Conservation (phyloP, 2,797 vertebrate species). For the Neomorphus geoffroyi region DNA sequence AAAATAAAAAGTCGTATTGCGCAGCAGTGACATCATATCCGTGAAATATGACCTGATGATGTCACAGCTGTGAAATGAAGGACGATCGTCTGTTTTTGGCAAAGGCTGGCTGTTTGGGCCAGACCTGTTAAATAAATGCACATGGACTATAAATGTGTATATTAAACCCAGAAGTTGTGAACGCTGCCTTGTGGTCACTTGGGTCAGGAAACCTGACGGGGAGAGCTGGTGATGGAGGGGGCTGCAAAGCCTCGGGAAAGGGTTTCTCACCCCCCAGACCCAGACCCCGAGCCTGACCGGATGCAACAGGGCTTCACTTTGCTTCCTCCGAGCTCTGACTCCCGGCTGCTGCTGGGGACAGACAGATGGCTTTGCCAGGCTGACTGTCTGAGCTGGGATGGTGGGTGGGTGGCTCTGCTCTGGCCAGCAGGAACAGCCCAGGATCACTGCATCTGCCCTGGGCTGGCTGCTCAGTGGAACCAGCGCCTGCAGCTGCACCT, state of each 20-base stretch:
- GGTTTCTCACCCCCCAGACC: neutral
- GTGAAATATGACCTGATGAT: conserved; percentile 67
- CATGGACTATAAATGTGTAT: conserved; percentile 21
- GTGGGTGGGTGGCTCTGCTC: accelerated
- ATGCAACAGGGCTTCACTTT: neutral
- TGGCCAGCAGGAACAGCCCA: neutral
- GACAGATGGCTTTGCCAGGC: neutral
- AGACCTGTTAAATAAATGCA: conserved; percentile 64
- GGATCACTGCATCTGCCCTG: accelerated
- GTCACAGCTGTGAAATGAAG: conserved; percentile 67
- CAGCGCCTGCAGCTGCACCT: accelerated
- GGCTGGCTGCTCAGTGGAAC: neutral
- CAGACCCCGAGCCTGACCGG: accelerated
- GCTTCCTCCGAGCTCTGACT: accelerated
- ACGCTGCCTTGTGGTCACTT: neutral
- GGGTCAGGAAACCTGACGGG: neutral
- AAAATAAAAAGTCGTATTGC: conserved; percentile 56
- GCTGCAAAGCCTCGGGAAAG: neutral
- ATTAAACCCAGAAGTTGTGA: conserved; percentile 48
- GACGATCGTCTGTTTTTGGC: conserved; percentile 50
- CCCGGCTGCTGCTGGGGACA: accelerated
- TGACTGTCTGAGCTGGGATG: accelerated
- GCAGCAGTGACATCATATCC: conserved; percentile 70
- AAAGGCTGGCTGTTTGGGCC: neutral
- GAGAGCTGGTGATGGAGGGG: neutral